These are phyloP conservation scores for Elaeidobius kamerunicus DNA, from an alignment of 2,888 invertebrate species.

Conservation along the genomic window DNA sequence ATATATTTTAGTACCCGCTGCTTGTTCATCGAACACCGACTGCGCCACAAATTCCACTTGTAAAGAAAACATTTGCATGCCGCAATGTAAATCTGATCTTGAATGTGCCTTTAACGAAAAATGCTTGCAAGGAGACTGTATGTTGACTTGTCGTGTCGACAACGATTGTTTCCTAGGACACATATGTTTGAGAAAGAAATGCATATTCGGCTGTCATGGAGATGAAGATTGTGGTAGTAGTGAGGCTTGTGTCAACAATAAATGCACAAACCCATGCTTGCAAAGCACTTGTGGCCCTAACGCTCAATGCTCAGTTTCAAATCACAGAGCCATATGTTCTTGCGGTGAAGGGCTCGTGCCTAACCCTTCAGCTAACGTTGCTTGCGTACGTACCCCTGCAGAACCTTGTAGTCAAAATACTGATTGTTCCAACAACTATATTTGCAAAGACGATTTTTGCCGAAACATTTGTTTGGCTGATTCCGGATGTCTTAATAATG, in stretches of 20 bases:
- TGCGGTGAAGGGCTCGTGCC: constrained; percentile 78
- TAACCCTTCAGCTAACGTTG: constrained; percentile 84
- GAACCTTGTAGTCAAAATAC: constrained; percentile 72
- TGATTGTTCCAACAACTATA: constrained; percentile 66
- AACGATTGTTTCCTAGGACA: constrained; percentile 92
- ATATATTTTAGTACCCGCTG: constrained; percentile 64
- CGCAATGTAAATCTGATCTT: constrained; percentile 70
- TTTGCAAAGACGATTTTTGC: constrained; percentile 73
- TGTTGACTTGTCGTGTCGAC: constrained; percentile 86
- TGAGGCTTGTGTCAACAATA: constrained; percentile 77
- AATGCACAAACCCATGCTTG: constrained; percentile 74
- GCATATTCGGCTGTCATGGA: constrained; percentile 79
- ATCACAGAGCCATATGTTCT: constrained; percentile 78
- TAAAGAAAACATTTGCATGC: constrained; percentile 78
- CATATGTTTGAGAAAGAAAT: constrained; percentile 82
- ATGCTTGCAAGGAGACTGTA: constrained; percentile 77
- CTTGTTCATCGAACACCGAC: constrained; percentile 68
- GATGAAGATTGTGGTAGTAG: constrained; percentile 86
- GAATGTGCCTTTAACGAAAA: constrained; percentile 89
- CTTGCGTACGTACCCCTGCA: constrained; percentile 79
- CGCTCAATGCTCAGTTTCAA: constrained; percentile 74
- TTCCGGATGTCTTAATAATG: constrained; percentile 76
- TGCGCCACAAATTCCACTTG: constrained; percentile 73
- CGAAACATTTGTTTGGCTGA: constrained; percentile 75
- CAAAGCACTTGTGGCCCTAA: constrained; percentile 83